Base-by-base conservation (phyloP, 2,888 invertebrate species). In the Latheticus oryzae region DNA sequence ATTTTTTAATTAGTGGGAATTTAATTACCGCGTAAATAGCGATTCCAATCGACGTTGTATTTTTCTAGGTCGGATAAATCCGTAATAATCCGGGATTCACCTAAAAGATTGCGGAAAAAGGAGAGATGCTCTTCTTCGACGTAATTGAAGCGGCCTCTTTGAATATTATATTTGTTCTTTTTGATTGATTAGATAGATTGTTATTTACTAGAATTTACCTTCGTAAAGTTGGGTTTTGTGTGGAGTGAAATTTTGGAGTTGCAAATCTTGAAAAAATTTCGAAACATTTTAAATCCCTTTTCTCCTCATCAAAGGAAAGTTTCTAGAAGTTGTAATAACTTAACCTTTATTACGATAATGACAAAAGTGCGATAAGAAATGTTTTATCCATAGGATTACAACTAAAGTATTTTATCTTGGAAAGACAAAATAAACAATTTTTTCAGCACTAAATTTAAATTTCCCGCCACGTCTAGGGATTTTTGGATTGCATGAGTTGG, bases 1-100 rank as follows among this genome's bases (percentile, higher is more conserved):
- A 24, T 30, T 17, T 1, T 5, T 5, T 3, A 9, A 12, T 11
- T 42, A 4, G 28, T 24, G n/a, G n/a, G n/a, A n/a, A n/a, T 16
- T 4, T 28, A 12, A 15, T 8, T 74, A 93, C 96, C 97, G 85
- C 90, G 84, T 64, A 91, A 90, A 71, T 87, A 90, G 74, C 85
- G 87, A 62, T 90, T 82, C 90, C 93, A 97, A 78, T 96, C 97
- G 42, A 88, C 87, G 76, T 97, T 97, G 74, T 90, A 94, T 1
- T 85, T 83, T 52, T 88, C 84, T 35, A 95, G 82, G 72, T 96
- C 95, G 43, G 83, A 83, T 16, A 84, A 79, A 60, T 92, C 89
- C 9, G 89, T 90, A 35, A 93, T 71, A 2, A 93, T 86, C 68
- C 90, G 78, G 5, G 82, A 81, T 33, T 80, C 76, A 5, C 86